Base-by-base conservation (phyloP, 2,888 invertebrate genomes). In the Hypomecis punctinalis region DNA sequence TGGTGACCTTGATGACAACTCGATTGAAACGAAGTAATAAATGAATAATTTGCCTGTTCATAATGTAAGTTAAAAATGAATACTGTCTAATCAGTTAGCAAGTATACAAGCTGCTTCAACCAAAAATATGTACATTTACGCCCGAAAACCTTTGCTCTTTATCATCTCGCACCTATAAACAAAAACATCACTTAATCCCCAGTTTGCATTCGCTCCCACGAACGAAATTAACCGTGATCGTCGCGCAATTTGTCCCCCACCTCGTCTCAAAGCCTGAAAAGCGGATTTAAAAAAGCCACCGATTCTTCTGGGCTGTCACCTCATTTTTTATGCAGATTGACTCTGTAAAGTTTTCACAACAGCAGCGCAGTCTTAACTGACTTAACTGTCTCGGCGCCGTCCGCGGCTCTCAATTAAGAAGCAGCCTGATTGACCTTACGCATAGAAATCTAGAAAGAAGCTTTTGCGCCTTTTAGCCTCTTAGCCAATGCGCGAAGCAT, bases 291-390 rank as follows among this genome's bases (percentile, higher is more conserved):
- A 77, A 81, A 78, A 78, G 62, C 60, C 69, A 48, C 40, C 51
- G 62, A 68, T 69, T 63, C 71, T 75, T 67, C 59, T 77, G 77
- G 76, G 79, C 69, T 82, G 79, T 78, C 80, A 76, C 76, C 82
- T 84, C 66, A 82, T 86, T 83, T 84, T 86, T 85, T 83, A 87
- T 84, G 83, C 79, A 86, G 79, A 83, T 87, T 84, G 71, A 82
- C 80, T 81, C 76, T 65, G 67, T 63, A 71, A 85, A 84, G 78
- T 84, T 85, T 81, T 78, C 76, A 77, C 76, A 80, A 76, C 70
- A 70, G 68, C 72, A 66, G 71, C 74, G 66, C 68, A 74, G 74
- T 72, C 73, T 78, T 81, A 83, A 83, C 81, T 71, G 72, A 75
- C 76, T 83, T 82, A 76, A 76, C 73, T 76, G 73, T 78, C 76